These are phyloP conservation scores for Sminthurinus aureus DNA, from an alignment of 2,888 invertebrate species.

Conservation along the genomic window DNA sequence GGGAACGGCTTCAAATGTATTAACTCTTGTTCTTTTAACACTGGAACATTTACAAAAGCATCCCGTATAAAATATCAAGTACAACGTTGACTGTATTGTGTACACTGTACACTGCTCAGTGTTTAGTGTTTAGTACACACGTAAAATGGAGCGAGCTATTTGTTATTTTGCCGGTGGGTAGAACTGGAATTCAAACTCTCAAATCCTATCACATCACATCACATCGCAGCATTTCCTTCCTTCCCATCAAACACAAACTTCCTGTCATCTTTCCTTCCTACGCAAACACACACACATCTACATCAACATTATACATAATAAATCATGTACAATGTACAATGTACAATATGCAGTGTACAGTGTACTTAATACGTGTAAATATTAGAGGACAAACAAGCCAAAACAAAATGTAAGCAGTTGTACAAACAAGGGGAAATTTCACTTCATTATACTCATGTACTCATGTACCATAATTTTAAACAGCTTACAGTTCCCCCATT, in stretches of 20 bases:
- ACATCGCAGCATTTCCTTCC: not conserved
- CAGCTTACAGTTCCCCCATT: too few species aligned
- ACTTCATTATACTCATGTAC: too few species aligned
- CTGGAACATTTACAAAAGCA: not conserved
- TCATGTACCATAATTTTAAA: too few species aligned
- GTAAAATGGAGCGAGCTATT: not conserved
- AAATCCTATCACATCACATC: slow-evolving; percentile 20
- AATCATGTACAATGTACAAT: not conserved
- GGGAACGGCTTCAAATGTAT: not conserved
- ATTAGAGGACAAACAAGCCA: too few species aligned
- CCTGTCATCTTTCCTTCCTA: not conserved
- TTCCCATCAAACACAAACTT: not conserved
- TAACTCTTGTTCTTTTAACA: not conserved
- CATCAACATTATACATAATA: not conserved
- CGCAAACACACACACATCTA: not conserved
- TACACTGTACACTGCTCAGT: too few species aligned
- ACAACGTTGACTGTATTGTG: too few species aligned
- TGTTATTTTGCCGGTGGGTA: slow-evolving; percentile 32
- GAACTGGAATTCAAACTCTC: not conserved
- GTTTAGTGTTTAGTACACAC: not conserved
- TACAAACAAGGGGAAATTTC: too few species aligned
- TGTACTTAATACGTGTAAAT: too few species aligned
- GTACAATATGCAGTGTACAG: not conserved
- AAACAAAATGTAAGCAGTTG: too few species aligned
- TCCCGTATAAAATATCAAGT: too few species aligned